Evolutionary conservation across 2,888 invertebrate genomes (phyloP).

Genomic region (Tetranychus piercei): DNA sequence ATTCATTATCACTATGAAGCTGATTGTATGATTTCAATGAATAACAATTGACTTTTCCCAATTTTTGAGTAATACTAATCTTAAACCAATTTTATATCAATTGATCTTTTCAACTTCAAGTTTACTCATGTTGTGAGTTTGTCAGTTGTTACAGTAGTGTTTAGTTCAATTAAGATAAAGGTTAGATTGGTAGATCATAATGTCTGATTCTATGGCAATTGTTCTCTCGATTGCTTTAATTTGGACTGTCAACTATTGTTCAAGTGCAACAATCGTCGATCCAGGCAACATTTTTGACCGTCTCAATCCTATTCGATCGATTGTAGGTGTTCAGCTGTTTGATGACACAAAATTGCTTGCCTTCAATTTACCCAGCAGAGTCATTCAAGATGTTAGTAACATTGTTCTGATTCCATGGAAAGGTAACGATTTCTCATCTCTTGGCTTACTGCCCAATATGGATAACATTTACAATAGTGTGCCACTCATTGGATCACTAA

Average conservation of each 20-base stretch:
- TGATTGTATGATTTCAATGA: too few relatives aligned
- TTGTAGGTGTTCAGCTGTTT: not conserved
- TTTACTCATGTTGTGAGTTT: too few relatives aligned
- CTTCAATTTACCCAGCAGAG: not conserved
- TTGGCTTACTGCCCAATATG: not conserved
- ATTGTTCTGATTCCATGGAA: not conserved
- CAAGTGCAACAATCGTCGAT: not conserved
- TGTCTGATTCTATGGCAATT: not conserved
- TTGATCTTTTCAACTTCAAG: too few relatives aligned
- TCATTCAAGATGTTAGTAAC: not conserved
- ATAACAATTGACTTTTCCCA: not conserved
- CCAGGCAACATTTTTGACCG: not conserved
- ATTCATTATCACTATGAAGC: too few relatives aligned
- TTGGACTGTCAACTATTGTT: not conserved
- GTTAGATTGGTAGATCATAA: not conserved
- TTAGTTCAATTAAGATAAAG: not conserved
- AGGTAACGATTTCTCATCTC: not conserved
- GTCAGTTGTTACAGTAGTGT: not conserved
- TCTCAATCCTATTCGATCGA: not conserved
- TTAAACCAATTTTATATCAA: too few relatives aligned
- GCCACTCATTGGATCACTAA: not conserved
- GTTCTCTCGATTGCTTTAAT: not conserved
- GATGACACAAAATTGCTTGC: not conserved
- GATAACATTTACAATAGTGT: not conserved
- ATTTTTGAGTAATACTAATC: not conserved